Evolutionary conservation across 2,113 vertebrate species (phyloP).

Genomic region (Eurystomus gularis): DNA sequence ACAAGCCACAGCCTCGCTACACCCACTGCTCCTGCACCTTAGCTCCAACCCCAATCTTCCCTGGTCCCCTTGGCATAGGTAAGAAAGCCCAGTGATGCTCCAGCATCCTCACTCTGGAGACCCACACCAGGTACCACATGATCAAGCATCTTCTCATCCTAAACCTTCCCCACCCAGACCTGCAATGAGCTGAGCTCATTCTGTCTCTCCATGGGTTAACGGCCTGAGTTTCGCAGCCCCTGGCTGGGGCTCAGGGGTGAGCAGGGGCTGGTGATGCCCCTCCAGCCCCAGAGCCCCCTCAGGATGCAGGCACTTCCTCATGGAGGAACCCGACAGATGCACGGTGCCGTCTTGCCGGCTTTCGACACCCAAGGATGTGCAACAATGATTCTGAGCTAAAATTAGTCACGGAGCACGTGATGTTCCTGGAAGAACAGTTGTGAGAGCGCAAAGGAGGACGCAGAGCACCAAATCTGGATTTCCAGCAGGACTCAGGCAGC

Average conservation of each 20-base stretch:
- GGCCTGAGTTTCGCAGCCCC: neutral
- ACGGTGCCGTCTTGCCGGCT: neutral
- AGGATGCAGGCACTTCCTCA: neutral
- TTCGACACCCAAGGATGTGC: neutral
- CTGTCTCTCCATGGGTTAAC: neutral
- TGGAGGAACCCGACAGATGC: neutral
- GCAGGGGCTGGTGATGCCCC: neutral
- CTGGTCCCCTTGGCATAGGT: accelerated
- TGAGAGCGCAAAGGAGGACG: neutral
- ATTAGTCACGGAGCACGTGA: neutral
- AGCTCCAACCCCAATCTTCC: neutral
- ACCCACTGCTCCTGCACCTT: neutral
- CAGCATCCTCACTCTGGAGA: neutral
- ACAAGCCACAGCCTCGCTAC: neutral
- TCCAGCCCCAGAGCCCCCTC: accelerated
- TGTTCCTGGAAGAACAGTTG: constrained; percentile 37
- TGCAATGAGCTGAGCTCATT: neutral
- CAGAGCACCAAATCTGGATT: neutral
- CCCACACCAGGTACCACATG: accelerated
- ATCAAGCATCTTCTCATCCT: neutral
- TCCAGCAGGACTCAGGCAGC: neutral
- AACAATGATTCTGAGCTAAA: constrained; percentile 1
- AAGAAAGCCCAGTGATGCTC: accelerated
- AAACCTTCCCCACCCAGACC: neutral
- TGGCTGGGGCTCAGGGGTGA: neutral